Conservation (phyloP, 1,140 invertebrate species). For the Sesamia nonagrioides region DNA sequence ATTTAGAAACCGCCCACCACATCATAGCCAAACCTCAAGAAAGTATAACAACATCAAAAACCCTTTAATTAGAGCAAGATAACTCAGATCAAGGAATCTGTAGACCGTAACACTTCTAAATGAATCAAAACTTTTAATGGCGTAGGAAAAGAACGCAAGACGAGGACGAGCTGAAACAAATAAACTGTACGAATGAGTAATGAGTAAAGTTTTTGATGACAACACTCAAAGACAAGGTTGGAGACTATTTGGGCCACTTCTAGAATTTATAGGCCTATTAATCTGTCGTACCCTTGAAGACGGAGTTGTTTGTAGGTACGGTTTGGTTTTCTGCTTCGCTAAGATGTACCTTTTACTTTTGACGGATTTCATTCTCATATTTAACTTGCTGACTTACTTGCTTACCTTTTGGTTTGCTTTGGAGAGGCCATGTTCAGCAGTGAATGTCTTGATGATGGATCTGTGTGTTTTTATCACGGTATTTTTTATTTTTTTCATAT, state of each 20-base stretch:
- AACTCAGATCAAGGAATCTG: slow-evolving; percentile 22
- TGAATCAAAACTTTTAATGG: slow-evolving; percentile 66
- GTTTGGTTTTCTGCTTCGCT: neutral
- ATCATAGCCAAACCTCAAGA: slow-evolving; percentile 1
- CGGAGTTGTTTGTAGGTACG: neutral
- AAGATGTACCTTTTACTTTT: neutral
- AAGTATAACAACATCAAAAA: slow-evolving; percentile 40
- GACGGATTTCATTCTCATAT: no score
- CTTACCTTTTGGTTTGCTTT: no score
- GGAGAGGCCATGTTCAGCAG: no score
- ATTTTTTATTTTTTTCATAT: no score
- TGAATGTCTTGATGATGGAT: no score
- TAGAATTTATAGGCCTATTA: slow-evolving; percentile 33
- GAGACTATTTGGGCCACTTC: slow-evolving; percentile 6
- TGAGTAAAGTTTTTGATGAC: slow-evolving; percentile 47
- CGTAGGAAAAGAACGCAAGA: slow-evolving; percentile 46
- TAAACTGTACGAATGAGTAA: slow-evolving; percentile 51
- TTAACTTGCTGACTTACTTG: no score
- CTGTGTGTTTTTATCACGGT: no score
- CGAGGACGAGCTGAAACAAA: slow-evolving; percentile 44
- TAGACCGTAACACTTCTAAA: slow-evolving; percentile 55
- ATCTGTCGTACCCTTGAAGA: neutral
- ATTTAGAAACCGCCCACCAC: neutral
- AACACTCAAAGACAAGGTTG: slow-evolving; percentile 40
- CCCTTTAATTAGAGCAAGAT: slow-evolving; percentile 45